Evolutionary conservation across 1,140 invertebrate species (phyloP).

Genomic region (Brachionus plicatilis): DNA sequence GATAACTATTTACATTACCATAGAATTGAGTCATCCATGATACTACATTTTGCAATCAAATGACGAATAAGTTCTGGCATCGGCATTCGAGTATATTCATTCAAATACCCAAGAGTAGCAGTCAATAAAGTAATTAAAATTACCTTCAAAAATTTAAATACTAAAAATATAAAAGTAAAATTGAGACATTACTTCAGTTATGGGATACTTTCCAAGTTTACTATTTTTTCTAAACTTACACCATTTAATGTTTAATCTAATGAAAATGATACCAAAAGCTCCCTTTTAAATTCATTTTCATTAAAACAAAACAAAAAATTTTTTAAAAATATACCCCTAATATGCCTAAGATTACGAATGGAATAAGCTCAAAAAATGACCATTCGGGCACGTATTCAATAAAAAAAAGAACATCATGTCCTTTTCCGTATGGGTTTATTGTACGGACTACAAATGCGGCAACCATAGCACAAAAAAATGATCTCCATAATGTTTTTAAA

Average conservation of each 20-base stretch:
- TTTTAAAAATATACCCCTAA: conserved; percentile 63
- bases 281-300: conserved; percentile 57
- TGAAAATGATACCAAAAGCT: conserved; percentile 91
- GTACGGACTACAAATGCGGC: conserved; percentile 93
- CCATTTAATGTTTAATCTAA: conserved; percentile 91
- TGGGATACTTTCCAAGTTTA: conserved; percentile 90
- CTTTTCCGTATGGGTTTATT: conserved; percentile 98
- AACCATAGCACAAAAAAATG: conserved; percentile 96
- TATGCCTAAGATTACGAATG: conserved; percentile 89
- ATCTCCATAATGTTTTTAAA: conserved; percentile 95
- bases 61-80: conserved; percentile 90
- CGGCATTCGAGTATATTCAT: conserved; percentile 90
- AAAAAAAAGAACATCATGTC: conserved; percentile 95
- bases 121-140: conserved; percentile 83
- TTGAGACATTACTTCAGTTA: conserved; percentile 68
- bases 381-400: conserved; percentile 97
- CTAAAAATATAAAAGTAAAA: neutral
- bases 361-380: conserved; percentile 95
- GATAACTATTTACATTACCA: conserved; percentile 56
- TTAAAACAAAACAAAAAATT: neutral
- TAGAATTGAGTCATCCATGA: conserved; percentile 77
- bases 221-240: conserved; percentile 88
- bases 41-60: conserved; percentile 90
- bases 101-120: conserved; percentile 87
- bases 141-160: conserved; percentile 51